Percentiles rank a stretch among this genome's conserved stretches.
These are phyloP conservation scores for Drosophila helvetica DNA, from an alignment of 2,888 invertebrate genomes.

Conservation along the genomic window DNA sequence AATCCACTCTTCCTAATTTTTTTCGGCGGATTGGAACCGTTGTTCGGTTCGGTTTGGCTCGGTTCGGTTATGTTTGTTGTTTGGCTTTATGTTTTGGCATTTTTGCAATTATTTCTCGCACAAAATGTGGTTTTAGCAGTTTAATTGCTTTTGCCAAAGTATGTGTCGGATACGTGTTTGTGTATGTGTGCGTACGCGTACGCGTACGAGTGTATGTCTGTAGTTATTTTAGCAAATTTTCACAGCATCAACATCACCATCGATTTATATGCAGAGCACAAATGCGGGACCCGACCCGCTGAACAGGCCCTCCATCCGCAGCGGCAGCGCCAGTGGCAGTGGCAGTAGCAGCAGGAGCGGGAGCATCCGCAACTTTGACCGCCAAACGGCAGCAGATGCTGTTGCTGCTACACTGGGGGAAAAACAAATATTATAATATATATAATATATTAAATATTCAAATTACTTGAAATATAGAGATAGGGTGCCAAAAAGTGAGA, in stretches of 20 bases:
- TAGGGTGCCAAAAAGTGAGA: too few relatives aligned
- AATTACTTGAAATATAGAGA: too few relatives aligned
- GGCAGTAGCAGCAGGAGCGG: background rate
- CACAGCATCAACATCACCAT: constrained; percentile 79
- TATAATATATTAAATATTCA: too few relatives aligned
- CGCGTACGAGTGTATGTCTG: constrained; percentile 60
- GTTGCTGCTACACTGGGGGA: constrained; percentile 9
- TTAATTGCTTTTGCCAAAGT: constrained; percentile 74
- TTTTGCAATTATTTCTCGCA: constrained; percentile 79
- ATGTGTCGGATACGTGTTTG: constrained; percentile 21
- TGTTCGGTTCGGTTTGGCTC: constrained; percentile 21
- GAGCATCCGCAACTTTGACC: constrained; percentile 40
- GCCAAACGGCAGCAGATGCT: constrained; percentile 45
- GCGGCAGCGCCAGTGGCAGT: background rate
- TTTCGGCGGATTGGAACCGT: constrained; percentile 12
- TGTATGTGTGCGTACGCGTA: constrained; percentile 48
- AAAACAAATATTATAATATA: too few relatives aligned
- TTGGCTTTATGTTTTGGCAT: constrained; percentile 79
- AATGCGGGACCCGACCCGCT: constrained; percentile 12
- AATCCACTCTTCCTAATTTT: background rate
- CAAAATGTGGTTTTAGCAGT: constrained; percentile 79
- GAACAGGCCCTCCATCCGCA: background rate
- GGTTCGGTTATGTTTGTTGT: constrained; percentile 61
- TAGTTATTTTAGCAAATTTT: constrained; percentile 78
- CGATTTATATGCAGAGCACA: constrained; percentile 77